A percentile compares a stretch with the other conserved stretches of the same genome.
Conservation (phyloP, 2,888 invertebrate species). For the Pediacus dermestoides region DNA sequence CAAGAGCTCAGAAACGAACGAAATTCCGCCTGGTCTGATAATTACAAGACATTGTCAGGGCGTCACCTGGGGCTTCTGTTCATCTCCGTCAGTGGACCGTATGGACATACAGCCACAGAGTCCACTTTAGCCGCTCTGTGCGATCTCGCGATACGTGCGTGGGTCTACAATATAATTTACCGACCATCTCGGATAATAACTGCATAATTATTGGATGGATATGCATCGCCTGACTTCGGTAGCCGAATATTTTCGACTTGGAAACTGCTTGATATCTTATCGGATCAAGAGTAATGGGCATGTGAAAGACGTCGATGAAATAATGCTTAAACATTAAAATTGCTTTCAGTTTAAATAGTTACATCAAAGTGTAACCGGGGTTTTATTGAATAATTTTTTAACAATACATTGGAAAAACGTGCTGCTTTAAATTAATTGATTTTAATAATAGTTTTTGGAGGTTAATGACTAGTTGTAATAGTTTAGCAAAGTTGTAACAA, state of each 20-base stretch:
- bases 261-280: constrained; percentile 13
- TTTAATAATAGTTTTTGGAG: no score
- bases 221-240: constrained; percentile 29
- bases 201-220: constrained; percentile 46
- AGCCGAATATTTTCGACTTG: constrained; percentile 17
- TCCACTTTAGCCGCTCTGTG: constrained; percentile 28
- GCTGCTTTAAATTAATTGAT: no score
- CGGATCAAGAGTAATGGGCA: constrained; percentile 12
- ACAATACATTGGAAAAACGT: no score
- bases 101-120: constrained; percentile 29
- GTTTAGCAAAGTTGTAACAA: no score
- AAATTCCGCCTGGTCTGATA: constrained; percentile 30
- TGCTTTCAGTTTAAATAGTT: no score
- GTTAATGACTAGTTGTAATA: no score
- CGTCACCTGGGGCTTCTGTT: constrained; percentile 44
- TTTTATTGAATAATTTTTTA: no score
- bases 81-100: constrained; percentile 27
- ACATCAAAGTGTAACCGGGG: no score
- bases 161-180: constrained; percentile 48
- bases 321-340: no score
- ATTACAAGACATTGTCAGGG: constrained; percentile 44
- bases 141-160: constrained; percentile 42
- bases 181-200: constrained; percentile 46
- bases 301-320: no score
- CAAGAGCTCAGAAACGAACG: no score